Percentiles rank a stretch among this genome's conserved stretches.
phyloP scores from a whole-genome alignment of 1,140 invertebrate genomes.

The Drosophila melanica region DNA sequence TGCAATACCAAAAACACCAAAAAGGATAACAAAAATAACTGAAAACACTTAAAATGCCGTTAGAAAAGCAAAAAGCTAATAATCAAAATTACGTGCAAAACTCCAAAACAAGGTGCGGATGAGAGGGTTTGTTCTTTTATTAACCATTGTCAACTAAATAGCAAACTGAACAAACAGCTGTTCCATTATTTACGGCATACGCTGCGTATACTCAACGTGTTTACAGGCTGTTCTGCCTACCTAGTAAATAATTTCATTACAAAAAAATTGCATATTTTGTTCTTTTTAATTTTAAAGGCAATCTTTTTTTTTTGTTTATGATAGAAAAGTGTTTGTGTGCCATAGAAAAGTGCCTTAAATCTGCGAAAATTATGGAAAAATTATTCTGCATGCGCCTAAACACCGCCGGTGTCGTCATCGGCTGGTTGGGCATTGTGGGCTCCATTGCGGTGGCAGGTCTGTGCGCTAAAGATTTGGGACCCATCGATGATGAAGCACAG shows the following conservation, averaged over 20 bases:
- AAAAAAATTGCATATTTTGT: too few species aligned
- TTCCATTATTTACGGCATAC: conserved; percentile 43
- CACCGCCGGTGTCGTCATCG: conserved; percentile 64
- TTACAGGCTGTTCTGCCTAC: conserved; percentile 28
- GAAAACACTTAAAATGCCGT: conserved; percentile 19
- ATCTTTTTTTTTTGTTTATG: too few species aligned
- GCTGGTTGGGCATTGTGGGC: conserved; percentile 53
- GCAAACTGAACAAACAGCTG: conserved; percentile 21
- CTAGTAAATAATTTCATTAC: too few species aligned
- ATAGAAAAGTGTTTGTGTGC: too few species aligned
- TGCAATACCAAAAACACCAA: conserved; percentile 8
- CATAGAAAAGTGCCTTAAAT: neutral
- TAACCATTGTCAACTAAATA: conserved; percentile 13
- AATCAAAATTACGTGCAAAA: neutral
- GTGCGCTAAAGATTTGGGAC: too few species aligned
- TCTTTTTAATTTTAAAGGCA: too few species aligned
- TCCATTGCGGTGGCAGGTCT: conserved; percentile 36
- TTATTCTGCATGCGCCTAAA: conserved; percentile 59
- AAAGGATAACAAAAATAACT: neutral
- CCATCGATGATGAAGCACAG: conserved; percentile 37
- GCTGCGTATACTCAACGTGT: conserved; percentile 59
- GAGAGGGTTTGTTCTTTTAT: neutral
- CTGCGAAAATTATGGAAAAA: conserved; percentile 50
- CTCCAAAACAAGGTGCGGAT: conserved; percentile 57
- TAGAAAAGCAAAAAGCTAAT: neutral